Conservation (phyloP, 2,888 invertebrate species). For the Metallyticus violacea region DNA sequence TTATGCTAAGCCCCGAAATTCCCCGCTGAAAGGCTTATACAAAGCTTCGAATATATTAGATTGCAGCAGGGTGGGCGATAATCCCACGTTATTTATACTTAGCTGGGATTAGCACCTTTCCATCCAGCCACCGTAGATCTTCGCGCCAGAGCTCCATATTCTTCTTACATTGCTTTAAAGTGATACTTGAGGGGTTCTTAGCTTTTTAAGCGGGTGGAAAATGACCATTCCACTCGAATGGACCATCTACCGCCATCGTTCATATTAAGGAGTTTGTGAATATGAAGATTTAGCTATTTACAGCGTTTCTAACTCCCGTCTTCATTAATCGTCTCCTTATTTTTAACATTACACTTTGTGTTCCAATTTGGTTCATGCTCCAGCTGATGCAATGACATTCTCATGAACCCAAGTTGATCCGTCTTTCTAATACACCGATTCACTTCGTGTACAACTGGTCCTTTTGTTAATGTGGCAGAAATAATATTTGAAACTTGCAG, state of each 20-base stretch:
- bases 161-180: not conserved
- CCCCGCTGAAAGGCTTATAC: constrained; percentile 10
- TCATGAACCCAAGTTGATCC: too few species aligned
- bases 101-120: constrained; percentile 10
- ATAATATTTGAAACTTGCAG: too few species aligned
- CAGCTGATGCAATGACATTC: too few species aligned
- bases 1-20: constrained; percentile 1
- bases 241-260: not conserved
- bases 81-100: constrained; percentile 7
- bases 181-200: not conserved
- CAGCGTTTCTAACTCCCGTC: too few species aligned
- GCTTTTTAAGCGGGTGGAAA: not conserved
- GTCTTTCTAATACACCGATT: too few species aligned
- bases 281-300: not conserved
- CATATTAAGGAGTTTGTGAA: not conserved
- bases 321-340: not conserved
- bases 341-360: not conserved
- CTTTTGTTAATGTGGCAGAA: too few species aligned
- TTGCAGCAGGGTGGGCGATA: not conserved
- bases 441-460: too few species aligned
- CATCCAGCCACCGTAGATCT: not conserved
- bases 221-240: not conserved
- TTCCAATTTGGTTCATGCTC: too few species aligned
- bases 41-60: constrained; percentile 15
- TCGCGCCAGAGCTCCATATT: not conserved